These are phyloP conservation scores for Xyrauchen texanus DNA, from an alignment of 2,113 vertebrate genomes.

Conservation along the genomic window DNA sequence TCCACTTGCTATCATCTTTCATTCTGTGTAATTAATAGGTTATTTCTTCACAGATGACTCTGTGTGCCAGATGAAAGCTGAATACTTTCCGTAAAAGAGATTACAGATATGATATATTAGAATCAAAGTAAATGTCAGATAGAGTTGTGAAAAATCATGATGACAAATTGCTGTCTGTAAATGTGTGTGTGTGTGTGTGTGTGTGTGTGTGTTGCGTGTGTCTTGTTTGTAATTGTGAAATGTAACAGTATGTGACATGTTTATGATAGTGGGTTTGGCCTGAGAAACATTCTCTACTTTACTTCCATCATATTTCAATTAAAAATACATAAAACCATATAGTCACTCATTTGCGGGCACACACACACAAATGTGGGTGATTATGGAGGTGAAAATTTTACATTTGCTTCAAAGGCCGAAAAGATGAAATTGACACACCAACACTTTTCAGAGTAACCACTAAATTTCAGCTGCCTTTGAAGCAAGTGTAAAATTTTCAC, in stretches of 20 bases:
- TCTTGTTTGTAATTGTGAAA: neutral
- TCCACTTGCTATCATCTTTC: neutral
- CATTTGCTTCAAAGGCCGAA: neutral
- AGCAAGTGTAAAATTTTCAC: conserved; percentile 66
- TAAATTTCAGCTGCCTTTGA: conserved; percentile 51
- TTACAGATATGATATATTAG: conserved; percentile 38
- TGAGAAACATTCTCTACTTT: conserved; percentile 55
- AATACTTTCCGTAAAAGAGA: conserved; percentile 18
- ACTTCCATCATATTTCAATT: conserved; percentile 58
- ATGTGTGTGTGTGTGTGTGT: conserved; percentile 40
- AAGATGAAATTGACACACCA: conserved; percentile 39
- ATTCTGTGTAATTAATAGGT: conserved; percentile 49
- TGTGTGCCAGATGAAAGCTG: conserved; percentile 45
- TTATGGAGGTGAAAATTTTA: conserved; percentile 23
- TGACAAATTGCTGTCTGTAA: conserved; percentile 31
- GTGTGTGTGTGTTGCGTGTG: neutral
- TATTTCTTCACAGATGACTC: conserved; percentile 25
- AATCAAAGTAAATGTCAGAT: conserved; percentile 34
- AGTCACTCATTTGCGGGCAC: neutral
- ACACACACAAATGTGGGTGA: neutral
- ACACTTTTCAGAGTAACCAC: neutral
- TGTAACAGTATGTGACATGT: conserved; percentile 52
- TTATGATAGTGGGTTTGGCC: conserved; percentile 54
- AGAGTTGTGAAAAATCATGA: conserved; percentile 3
- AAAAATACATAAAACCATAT: conserved; percentile 23